These are phyloP conservation scores for Conomelus anceps DNA, from an alignment of 2,888 invertebrate species.

Conservation along the genomic window DNA sequence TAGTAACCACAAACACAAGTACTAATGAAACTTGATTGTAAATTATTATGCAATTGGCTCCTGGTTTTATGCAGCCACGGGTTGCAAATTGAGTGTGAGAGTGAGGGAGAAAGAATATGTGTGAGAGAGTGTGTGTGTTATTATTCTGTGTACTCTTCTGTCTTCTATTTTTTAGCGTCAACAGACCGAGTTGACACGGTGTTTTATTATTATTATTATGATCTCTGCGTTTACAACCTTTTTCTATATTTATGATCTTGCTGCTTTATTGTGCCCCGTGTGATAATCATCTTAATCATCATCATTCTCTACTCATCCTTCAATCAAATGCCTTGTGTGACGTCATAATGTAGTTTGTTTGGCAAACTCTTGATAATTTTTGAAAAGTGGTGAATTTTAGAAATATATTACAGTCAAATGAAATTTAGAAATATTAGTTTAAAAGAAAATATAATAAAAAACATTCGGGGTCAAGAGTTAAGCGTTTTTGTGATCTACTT, in stretches of 20 bases:
- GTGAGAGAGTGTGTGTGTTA: neutral
- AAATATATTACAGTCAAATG: neutral
- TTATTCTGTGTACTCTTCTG: constrained; percentile 39
- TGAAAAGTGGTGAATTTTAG: neutral
- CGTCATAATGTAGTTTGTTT: constrained; percentile 5
- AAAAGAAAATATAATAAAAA: too few relatives aligned
- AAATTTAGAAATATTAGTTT: too few relatives aligned
- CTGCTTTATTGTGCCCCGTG: constrained; percentile 82
- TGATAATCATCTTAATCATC: constrained; percentile 42
- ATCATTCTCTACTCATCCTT: constrained; percentile 14
- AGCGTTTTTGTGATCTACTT: too few relatives aligned
- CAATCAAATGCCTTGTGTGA: constrained; percentile 26
- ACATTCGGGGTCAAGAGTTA: too few relatives aligned
- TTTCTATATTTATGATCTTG: constrained; percentile 35
- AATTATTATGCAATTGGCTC: too few relatives aligned
- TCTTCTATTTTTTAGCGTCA: constrained; percentile 27
- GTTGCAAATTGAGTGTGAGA: neutral
- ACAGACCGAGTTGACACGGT: neutral
- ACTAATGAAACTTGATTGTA: too few relatives aligned
- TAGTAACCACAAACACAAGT: too few relatives aligned
- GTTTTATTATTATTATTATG: neutral
- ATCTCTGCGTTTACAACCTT: neutral
- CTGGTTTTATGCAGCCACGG: neutral
- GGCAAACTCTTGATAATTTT: constrained; percentile 13
- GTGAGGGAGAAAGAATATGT: neutral